Percentiles rank a stretch among this genome's conserved stretches.
phyloP scores from a whole-genome alignment of 1,140 invertebrate genomes.

The Oncopeltus fasciatus region DNA sequence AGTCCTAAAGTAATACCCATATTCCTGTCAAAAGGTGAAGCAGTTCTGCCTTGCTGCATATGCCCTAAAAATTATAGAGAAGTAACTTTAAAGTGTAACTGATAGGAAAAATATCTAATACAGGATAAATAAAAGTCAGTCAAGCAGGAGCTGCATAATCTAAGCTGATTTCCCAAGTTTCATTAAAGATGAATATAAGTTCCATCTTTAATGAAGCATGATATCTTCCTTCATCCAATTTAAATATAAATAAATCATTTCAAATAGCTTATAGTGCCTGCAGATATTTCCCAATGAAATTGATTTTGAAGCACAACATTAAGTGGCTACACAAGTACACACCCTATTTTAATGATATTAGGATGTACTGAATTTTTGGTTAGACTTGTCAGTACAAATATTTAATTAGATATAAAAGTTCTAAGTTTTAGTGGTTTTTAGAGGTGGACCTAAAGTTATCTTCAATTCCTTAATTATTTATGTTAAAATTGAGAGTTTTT shows the following conservation, averaged over 20 bases:
- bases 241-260: neutral
- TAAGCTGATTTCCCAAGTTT: neutral
- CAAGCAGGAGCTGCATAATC: neutral
- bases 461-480: too few relatives aligned
- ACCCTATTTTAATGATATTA: too few relatives aligned
- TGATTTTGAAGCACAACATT: too few relatives aligned
- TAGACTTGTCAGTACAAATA: too few relatives aligned
- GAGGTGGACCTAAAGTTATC: too few relatives aligned
- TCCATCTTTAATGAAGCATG: neutral
- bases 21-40: conserved; percentile 95
- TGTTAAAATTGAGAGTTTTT: too few relatives aligned
- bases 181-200: neutral
- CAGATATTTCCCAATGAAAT: too few relatives aligned
- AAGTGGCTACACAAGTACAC: too few relatives aligned
- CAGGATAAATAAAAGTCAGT: neutral
- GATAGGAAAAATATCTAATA: neutral
- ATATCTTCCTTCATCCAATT: neutral
- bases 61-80: conserved; percentile 42
- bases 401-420: too few relatives aligned
- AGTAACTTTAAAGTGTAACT: neutral
- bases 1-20: conserved; percentile 97
- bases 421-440: too few relatives aligned
- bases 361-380: too few relatives aligned
- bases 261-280: too few relatives aligned
- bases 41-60: conserved; percentile 96